A percentile compares a stretch with the other conserved stretches of the same genome.
Conservation (phyloP, 2,888 invertebrate genomes). For the Eucriotettix oculatus region DNA sequence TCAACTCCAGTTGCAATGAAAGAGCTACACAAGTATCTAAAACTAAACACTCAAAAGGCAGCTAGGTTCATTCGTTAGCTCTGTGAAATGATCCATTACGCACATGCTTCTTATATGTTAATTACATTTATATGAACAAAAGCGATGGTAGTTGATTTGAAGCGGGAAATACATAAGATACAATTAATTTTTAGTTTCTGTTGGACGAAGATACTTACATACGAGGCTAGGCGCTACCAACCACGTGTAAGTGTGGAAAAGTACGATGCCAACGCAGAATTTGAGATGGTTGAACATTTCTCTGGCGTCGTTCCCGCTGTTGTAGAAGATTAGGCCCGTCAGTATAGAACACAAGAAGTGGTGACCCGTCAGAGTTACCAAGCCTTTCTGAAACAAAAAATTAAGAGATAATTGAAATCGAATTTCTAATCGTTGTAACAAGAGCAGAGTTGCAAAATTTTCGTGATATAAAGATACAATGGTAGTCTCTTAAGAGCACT, state of each 20-base stretch:
- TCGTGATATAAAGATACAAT: too few relatives aligned
- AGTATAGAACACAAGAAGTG: slow-evolving; percentile 41
- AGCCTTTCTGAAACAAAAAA: slow-evolving; percentile 15
- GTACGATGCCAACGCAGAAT: slow-evolving; percentile 44
- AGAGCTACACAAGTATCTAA: too few relatives aligned
- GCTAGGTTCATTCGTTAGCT: too few relatives aligned
- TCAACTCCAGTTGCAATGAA: too few relatives aligned
- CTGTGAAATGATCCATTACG: too few relatives aligned
- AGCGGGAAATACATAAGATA: not conserved
- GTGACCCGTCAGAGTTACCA: slow-evolving; percentile 42
- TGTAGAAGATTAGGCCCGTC: slow-evolving; percentile 40
- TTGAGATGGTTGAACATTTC: slow-evolving; percentile 54
- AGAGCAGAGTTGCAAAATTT: too few relatives aligned
- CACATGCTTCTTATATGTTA: too few relatives aligned
- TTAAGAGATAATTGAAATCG: not conserved
- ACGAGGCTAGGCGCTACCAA: slow-evolving; percentile 50
- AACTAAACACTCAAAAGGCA: too few relatives aligned
- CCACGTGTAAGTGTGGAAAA: slow-evolving; percentile 50
- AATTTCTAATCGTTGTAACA: too few relatives aligned
- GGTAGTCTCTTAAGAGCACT: too few relatives aligned
- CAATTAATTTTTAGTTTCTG: not conserved
- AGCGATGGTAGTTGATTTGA: too few relatives aligned
- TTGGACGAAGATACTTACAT: slow-evolving; percentile 34
- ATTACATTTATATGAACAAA: too few relatives aligned
- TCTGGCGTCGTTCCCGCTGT: slow-evolving; percentile 43